Percentiles rank a stretch among this genome's conserved stretches.
These are phyloP conservation scores for Pseudoatta argentina DNA, from an alignment of 1,140 invertebrate species.

Conservation along the genomic window DNA sequence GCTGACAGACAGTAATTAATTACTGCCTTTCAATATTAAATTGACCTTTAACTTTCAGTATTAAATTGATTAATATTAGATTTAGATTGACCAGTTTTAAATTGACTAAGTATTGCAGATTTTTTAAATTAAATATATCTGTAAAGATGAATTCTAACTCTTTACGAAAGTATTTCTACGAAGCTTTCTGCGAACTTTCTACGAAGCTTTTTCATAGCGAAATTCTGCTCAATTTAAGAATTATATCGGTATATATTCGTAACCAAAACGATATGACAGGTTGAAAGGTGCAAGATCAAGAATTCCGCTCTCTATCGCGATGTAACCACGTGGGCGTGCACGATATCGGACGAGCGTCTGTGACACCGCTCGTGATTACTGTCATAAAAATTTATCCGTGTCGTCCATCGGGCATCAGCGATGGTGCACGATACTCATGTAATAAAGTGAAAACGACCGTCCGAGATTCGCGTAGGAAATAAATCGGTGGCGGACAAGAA, in stretches of 20 bases:
- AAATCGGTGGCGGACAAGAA: slow-evolving; percentile 69
- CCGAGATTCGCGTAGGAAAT: slow-evolving; percentile 73
- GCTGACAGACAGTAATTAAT: too few species aligned
- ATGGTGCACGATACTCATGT: slow-evolving; percentile 64
- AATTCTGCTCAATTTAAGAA: not conserved
- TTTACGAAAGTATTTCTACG: not conserved
- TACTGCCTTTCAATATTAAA: too few species aligned
- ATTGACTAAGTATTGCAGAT: too few species aligned
- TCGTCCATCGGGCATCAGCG: slow-evolving; percentile 62
- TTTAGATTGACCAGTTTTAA: too few species aligned
- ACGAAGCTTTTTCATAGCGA: not conserved
- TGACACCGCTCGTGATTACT: slow-evolving; percentile 67
- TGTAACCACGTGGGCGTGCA: slow-evolving; percentile 62
- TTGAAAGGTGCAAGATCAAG: slow-evolving; percentile 22
- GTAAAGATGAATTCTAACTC: not conserved
- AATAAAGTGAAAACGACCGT: slow-evolving; percentile 77
- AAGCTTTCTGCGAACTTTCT: not conserved
- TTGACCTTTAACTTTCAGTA: too few species aligned
- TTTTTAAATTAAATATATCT: too few species aligned
- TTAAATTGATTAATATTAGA: too few species aligned
- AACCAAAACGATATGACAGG: slow-evolving; percentile 7
- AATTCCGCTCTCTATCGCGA: slow-evolving; percentile 59
- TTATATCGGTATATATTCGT: slow-evolving; percentile 5
- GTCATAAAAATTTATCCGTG: slow-evolving; percentile 75
- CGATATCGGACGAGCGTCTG: slow-evolving; percentile 63